These are phyloP conservation scores for Allophyes oxyacanthae DNA, from an alignment of 2,888 invertebrate species.

Conservation along the genomic window DNA sequence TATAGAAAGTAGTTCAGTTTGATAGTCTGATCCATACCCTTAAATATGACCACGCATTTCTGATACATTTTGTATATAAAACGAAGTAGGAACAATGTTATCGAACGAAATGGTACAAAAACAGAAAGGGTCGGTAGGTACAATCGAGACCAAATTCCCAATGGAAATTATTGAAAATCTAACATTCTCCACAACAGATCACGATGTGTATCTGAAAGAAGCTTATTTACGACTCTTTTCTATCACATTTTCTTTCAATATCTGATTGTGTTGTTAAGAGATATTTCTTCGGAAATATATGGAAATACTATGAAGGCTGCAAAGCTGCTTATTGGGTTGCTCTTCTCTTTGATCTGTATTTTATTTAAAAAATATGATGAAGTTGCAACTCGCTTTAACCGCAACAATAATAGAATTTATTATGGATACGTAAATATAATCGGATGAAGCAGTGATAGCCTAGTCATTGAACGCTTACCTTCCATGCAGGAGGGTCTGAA, in stretches of 20 bases:
- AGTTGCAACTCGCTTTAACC: neutral
- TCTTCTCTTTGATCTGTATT: slow-evolving; percentile 3
- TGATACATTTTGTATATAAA: no score
- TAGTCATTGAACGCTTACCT: no score
- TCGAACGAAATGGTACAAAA: slow-evolving; percentile 9
- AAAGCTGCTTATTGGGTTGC: slow-evolving; percentile 8
- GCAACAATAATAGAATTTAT: no score
- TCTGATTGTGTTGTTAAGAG: slow-evolving; percentile 14
- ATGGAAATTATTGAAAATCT: slow-evolving; percentile 58
- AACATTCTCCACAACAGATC: slow-evolving; percentile 46
- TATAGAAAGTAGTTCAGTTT: no score
- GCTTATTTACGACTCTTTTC: slow-evolving; percentile 42
- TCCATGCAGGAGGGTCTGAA: no score
- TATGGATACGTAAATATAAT: no score
- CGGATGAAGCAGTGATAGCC: no score
- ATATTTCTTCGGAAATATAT: slow-evolving; percentile 18
- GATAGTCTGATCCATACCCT: no score
- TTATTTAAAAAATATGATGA: slow-evolving; percentile 1
- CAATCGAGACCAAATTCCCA: slow-evolving; percentile 41
- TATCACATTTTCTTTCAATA: slow-evolving; percentile 33
- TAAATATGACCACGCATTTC: no score
- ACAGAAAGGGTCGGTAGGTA: slow-evolving; percentile 10
- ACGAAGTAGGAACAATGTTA: slow-evolving; percentile 7
- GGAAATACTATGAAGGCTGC: slow-evolving; percentile 7
- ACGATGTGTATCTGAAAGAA: slow-evolving; percentile 41